Evolutionary conservation across 2,113 vertebrate species (phyloP), one percentile per base, ranked within the genome.

Genomic region (Fulica atra): DNA sequence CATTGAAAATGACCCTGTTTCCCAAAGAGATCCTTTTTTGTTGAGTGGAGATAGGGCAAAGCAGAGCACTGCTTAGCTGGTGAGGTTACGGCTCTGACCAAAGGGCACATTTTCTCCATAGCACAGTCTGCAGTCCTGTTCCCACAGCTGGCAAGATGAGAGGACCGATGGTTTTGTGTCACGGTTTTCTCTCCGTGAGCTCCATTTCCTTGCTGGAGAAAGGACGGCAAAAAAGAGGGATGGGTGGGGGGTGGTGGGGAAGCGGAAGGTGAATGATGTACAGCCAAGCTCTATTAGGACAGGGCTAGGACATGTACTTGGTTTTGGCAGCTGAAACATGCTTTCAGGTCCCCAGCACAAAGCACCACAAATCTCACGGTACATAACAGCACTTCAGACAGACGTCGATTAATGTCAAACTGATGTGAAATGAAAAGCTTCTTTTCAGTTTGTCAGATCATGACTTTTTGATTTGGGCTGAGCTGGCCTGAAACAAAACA

Each of bases 351-450:
- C 25, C 8, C 46, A 81, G 54, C 38, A 79, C 73, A 69, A 79
- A 87, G 33, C 18, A 56, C 65, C 57, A 72, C 51, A 85, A 72
- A 64, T 87, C 35, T 53, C 35, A 40, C 4, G 20, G 57, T 44
- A 44, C 0, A 0, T 84, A 92, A 86, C 33, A 86, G 51, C 51
- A 56, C 51, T 92, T 71, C 72, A 93, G 91, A 91, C 11, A 73
- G 35, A 64, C 1, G 0, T 48, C 3, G 2, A 86, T 72, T 95
- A 93, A 84, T 76, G 77, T 91, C 61, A 92, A 68, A 68, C 65
- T 95, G 94, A 94, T 95, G 38, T 65, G 70, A 95, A 92, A 85
- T 61, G 65, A 96, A 95, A 95, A 81, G 86, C 40, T 89, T 81
- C 46, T 74, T 76, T 89, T 89, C 65, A 79, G 65, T 95, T 93